A percentile compares a stretch with the other conserved stretches of the same genome.
Conservation (phyloP, 2,797 vertebrate genomes). For the Chiloscyllium punctatum region DNA sequence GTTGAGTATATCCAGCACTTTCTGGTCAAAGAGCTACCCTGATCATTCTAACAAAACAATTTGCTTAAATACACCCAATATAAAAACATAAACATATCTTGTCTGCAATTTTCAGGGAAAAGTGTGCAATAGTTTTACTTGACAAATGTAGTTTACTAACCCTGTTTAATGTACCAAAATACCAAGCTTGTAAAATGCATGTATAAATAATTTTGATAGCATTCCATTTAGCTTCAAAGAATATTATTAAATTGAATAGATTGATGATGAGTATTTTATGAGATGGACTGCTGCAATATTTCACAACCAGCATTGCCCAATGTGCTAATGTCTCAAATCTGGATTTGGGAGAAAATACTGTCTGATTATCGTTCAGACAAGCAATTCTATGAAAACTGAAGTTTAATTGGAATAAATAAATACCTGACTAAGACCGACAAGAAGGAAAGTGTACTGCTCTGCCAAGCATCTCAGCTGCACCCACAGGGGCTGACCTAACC, state of each 20-base stretch:
- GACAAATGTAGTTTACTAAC: not conserved
- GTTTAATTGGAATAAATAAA: not conserved
- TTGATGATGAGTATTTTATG: not conserved
- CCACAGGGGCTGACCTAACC: no score
- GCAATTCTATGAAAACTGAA: not conserved
- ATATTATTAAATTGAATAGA: not conserved
- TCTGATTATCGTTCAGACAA: not conserved
- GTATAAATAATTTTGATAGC: not conserved
- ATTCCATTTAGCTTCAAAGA: not conserved
- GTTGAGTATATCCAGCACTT: no score
- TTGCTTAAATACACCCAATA: not conserved
- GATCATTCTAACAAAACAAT: not conserved
- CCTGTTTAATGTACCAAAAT: not conserved
- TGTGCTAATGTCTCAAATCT: not conserved
- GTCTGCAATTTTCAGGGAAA: not conserved
- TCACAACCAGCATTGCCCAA: not conserved
- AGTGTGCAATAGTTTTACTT: no score
- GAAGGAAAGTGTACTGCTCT: not conserved
- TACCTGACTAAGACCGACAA: not conserved
- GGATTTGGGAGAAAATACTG: not conserved
- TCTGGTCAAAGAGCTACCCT: not conserved
- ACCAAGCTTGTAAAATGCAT: not conserved
- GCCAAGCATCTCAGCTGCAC: no score
- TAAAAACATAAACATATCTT: not conserved
- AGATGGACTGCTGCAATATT: not conserved